phyloP scores from a whole-genome alignment of 2,888 invertebrate species.

The Himalopsyche kuldschensis region DNA sequence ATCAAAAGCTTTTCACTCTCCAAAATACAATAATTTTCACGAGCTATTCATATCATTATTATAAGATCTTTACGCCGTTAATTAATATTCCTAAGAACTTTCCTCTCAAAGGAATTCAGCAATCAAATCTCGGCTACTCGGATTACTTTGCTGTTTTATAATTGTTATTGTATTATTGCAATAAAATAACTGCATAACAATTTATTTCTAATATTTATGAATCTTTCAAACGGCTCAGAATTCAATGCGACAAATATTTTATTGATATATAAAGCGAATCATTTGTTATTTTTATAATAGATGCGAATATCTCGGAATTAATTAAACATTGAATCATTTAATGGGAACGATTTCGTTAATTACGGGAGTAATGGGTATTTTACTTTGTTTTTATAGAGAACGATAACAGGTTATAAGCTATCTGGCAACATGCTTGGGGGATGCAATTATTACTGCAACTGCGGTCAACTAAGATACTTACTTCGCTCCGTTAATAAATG shows the following conservation, averaged over 20 bases:
- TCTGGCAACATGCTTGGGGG: background rate
- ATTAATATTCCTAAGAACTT: no score
- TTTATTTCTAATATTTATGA: no score
- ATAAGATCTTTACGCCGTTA: no score
- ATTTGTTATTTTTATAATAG: background rate
- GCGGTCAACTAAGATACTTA: background rate
- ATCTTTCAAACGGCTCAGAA: no score
- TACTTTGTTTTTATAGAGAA: background rate
- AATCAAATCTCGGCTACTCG: no score
- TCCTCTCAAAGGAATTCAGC: no score
- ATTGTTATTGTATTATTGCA: no score
- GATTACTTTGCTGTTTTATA: no score
- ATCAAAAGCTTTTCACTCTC: no score
- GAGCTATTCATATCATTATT: no score
- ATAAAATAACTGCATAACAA: no score
- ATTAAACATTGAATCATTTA: background rate
- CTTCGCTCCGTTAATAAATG: background rate
- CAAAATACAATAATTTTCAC: no score
- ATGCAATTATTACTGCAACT: background rate
- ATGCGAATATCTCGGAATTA: background rate
- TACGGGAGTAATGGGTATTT: background rate
- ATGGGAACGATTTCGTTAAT: background rate
- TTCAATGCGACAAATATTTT: background rate
- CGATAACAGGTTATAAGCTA: background rate
- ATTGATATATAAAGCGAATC: background rate